Evolutionary conservation across 1,140 invertebrate species (phyloP), one percentile per base, ranked within the genome.

Genomic region (Drosophila ambigua): DNA sequence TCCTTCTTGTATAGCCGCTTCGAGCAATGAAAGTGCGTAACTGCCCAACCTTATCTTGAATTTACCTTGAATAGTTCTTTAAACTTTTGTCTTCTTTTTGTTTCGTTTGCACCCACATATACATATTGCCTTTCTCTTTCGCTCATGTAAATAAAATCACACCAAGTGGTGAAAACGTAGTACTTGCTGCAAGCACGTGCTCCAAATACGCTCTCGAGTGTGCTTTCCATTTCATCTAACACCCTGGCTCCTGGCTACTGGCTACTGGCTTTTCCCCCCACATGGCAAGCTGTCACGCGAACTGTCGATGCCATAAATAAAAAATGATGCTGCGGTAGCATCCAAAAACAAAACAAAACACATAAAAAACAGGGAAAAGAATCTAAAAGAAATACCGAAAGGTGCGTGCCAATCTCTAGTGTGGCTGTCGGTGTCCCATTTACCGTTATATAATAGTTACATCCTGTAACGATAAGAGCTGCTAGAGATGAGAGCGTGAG

Each of bases 211-310:
- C 82, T 88, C 71, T 88, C 66, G 79, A 79, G 83, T 87, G 83
- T 87, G 66, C 83, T 87, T 87, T 87, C 82, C 82, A 88, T 87
- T 87, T 87, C 82, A 87, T 53, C 82, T 82, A 82, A 72, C 82
- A 78, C 45, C 51, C 69, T 23, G 15, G 59, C 54, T 48, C 16
- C 24, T 31, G 50, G 2, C 50, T 24, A 20, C 23, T 1, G 5
- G 9, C 13, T 23, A 28, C 20, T 48, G 15, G 3, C 45, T 1
- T 48, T 46, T 43, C 8, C 23, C 31, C n/a, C 35, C 6, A 43
- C 23, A 39, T 44, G 46, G 35, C 20, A 15, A 20, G 26, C 24
- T 28, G n/a, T 31, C 66, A 67, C 78, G 72, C 66, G 49, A 60
- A 44, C 52, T 43, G 66, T 57, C 52, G 59, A 55, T 77, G 66